Evolutionary conservation across 2,888 invertebrate species (phyloP).

Genomic region (Macrophya alboannulata): DNA sequence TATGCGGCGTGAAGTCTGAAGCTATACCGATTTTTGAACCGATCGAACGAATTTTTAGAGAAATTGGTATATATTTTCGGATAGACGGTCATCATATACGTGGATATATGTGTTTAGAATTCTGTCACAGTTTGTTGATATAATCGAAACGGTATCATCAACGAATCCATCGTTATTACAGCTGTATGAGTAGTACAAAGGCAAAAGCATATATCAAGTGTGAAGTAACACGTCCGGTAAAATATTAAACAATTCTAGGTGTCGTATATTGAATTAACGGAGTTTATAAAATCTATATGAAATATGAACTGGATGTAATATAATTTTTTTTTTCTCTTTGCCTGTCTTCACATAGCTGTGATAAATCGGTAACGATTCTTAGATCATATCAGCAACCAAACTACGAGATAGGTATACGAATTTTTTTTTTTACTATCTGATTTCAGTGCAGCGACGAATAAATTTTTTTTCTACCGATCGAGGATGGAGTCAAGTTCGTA

Average conservation of each 20-base stretch:
- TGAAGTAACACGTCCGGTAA: conserved; percentile 20
- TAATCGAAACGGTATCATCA: neutral
- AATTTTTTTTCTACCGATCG: neutral
- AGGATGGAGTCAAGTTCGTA: neutral
- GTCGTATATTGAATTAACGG: neutral
- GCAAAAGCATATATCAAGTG: neutral
- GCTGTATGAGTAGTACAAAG: neutral
- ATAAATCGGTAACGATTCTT: neutral
- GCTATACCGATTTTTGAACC: neutral
- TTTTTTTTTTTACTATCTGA: too few relatives aligned
- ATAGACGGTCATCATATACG: too few relatives aligned
- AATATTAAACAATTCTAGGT: conserved; percentile 5
- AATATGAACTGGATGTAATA: neutral
- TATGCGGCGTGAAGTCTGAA: too few relatives aligned
- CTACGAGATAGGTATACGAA: too few relatives aligned
- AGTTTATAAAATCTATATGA: neutral
- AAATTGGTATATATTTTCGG: neutral
- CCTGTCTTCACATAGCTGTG: neutral
- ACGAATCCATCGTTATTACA: conserved; percentile 5
- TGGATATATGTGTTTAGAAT: too few relatives aligned
- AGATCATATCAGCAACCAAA: neutral
- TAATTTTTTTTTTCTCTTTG: neutral
- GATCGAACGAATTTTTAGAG: neutral
- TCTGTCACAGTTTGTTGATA: neutral
- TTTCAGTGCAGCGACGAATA: too few relatives aligned